These are phyloP conservation scores for Lepidurus arcticus DNA, from an alignment of 1,140 invertebrate genomes.

Conservation along the genomic window DNA sequence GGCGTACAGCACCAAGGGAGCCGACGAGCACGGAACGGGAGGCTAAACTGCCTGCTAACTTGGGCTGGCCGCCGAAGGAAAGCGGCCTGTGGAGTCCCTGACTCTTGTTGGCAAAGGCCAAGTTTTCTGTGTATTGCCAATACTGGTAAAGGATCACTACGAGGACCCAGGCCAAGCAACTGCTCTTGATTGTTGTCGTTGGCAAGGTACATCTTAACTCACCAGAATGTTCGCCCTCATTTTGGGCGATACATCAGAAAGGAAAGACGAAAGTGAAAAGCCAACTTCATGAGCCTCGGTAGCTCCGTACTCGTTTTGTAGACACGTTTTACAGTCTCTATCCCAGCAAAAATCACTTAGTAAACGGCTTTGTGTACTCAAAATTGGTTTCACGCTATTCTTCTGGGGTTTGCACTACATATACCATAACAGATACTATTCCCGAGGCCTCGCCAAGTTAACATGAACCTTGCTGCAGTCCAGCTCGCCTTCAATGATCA, in stretches of 20 bases:
- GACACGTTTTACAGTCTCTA: too few species aligned
- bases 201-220: conserved; percentile 7
- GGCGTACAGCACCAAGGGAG: conserved; percentile 9
- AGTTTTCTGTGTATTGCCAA: not conserved
- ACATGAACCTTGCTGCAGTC: conserved; percentile 19
- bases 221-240: not conserved
- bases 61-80: too few species aligned
- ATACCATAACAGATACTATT: conserved; percentile 4
- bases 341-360: not conserved
- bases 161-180: not conserved
- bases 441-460: not conserved
- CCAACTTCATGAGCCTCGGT: not conserved
- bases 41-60: too few species aligned
- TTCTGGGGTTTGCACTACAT: conserved; percentile 4
- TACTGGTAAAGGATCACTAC: not conserved
- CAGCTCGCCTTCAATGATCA: conserved; percentile 6
- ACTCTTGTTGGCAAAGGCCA: not conserved
- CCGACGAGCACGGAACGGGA: not conserved
- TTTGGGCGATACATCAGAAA: conserved; percentile 11
- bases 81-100: too few species aligned
- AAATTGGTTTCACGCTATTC: not conserved
- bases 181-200: not conserved
- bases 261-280: not conserved
- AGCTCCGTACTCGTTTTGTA: too few species aligned
- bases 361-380: not conserved